Conservation (phyloP, 2,113 vertebrate genomes). For the Protobothrops mucrosquamatus region DNA sequence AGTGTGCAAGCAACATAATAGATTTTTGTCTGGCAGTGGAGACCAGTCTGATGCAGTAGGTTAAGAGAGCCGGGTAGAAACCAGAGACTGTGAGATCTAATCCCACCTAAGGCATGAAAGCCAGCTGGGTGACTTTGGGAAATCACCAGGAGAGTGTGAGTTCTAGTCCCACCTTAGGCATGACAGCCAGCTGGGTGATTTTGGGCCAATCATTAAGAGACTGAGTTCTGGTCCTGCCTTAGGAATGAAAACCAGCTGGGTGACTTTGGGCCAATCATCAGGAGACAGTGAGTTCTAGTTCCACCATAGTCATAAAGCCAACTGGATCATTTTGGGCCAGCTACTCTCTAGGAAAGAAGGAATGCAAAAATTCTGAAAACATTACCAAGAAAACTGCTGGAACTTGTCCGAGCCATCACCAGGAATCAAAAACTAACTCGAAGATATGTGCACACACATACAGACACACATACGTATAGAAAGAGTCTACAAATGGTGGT, state of each 20-base stretch:
- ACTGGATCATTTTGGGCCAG: not conserved
- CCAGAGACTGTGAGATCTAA: not conserved
- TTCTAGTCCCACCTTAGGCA: not conserved
- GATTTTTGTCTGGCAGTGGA: not conserved
- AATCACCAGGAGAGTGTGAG: not conserved
- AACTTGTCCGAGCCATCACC: not conserved
- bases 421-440: not conserved
- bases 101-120: not conserved
- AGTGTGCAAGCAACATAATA: not conserved
- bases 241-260: too few species aligned
- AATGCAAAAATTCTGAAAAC: not conserved
- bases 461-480: not conserved
- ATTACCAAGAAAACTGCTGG: not conserved
- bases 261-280: not conserved
- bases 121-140: too few species aligned
- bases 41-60: not conserved
- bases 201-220: not conserved
- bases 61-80: not conserved
- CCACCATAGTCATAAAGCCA: not conserved
- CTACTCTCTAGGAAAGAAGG: not conserved
- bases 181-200: not conserved
- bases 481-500: not conserved
- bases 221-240: not conserved
- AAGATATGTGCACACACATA: fast-evolving
- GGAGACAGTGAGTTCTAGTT: not conserved